Conservation (phyloP, 2,797 vertebrate species). For the Tragelaphus eurycerus region DNA sequence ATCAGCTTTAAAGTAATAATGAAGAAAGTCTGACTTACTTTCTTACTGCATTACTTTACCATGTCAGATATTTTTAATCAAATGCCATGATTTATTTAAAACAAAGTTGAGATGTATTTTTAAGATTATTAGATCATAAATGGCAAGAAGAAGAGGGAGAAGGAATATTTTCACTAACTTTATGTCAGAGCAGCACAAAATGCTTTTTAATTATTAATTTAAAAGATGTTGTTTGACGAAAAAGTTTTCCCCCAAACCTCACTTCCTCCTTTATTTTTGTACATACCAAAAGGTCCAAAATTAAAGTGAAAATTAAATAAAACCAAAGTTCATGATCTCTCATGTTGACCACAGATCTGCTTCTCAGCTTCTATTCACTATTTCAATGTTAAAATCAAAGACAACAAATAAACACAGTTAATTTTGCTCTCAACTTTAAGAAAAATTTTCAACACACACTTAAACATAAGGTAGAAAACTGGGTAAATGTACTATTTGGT, state of each 20-base stretch:
- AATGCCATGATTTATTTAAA: constrained; percentile 10
- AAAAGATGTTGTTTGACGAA: neutral
- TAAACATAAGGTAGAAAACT: constrained; percentile 9
- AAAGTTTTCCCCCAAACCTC: neutral
- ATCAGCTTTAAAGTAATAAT: neutral
- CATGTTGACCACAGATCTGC: neutral
- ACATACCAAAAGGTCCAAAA: neutral
- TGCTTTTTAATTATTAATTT: neutral
- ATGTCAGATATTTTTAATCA: neutral
- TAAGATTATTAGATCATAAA: neutral
- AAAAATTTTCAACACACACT: neutral
- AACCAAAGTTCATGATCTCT: neutral
- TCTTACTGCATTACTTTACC: neutral
- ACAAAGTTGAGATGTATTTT: neutral
- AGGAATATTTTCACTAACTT: neutral
- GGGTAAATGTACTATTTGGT: neutral
- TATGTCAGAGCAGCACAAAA: neutral
- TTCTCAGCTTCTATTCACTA: neutral
- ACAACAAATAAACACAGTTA: constrained; percentile 2
- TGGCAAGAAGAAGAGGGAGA: neutral
- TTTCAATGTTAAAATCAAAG: neutral
- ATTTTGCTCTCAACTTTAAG: neutral
- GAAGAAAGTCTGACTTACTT: neutral
- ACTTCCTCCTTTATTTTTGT: neutral
- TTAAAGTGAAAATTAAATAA: constrained; percentile 9